Evolutionary conservation across 2,888 invertebrate species (phyloP).

Genomic region (Orchestes rusci): DNA sequence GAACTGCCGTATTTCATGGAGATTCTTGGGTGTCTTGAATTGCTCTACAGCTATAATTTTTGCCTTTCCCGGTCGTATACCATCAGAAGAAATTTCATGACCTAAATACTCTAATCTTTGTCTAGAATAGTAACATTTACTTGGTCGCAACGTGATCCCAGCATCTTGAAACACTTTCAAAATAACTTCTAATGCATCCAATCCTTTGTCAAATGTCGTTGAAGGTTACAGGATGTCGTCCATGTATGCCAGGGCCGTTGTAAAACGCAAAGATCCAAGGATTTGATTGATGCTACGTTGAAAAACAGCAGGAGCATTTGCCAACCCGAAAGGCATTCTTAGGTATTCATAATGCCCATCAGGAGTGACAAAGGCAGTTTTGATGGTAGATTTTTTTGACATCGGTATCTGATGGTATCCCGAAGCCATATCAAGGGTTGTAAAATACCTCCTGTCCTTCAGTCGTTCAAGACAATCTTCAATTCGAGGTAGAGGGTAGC

Average conservation of each 20-base stretch:
- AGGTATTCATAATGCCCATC: background rate
- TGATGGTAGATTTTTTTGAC: no score
- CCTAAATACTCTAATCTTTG: background rate
- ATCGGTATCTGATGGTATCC: no score
- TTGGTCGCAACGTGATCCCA: background rate
- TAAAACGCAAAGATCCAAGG: conserved; percentile 1
- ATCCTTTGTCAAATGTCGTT: conserved; percentile 13
- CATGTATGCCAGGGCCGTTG: conserved; percentile 8
- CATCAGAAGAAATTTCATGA: conserved; percentile 6
- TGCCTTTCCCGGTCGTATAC: conserved; percentile 4
- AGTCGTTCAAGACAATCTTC: conserved; percentile 18
- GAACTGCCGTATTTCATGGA: no score
- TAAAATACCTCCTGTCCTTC: conserved; percentile 18
- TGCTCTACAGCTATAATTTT: conserved; percentile 5
- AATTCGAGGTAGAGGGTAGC: no score
- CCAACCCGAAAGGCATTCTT: no score
- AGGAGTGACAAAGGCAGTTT: background rate
- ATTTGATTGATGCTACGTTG: background rate
- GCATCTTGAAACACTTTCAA: background rate
- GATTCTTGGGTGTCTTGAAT: conserved; percentile 1
- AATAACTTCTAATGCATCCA: conserved; percentile 1
- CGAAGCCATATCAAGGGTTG: conserved; percentile 29
- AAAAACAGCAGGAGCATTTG: no score
- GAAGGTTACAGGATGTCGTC: conserved; percentile 18
- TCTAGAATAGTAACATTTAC: background rate